Conservation (phyloP, 1,140 invertebrate genomes). For the Neuroterus valhalla region DNA sequence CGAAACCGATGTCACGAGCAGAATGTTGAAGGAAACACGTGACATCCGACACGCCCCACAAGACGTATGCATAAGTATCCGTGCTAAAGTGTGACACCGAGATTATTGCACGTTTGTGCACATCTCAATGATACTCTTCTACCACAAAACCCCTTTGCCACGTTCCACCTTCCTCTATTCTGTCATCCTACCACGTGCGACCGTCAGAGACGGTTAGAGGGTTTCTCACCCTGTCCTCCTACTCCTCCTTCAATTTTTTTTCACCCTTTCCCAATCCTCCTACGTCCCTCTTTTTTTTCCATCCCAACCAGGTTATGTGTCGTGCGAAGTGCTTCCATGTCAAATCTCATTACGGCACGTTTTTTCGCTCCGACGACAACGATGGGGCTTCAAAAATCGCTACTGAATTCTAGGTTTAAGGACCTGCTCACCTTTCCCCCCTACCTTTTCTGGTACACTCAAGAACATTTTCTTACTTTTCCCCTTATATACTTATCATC, state of each 20-base stretch:
- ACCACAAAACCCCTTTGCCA: not conserved
- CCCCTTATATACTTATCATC: too few species aligned
- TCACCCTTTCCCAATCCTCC: not conserved
- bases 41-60: constrained; percentile 15
- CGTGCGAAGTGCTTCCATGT: constrained; percentile 52
- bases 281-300: not conserved
- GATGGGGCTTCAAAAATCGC: constrained; percentile 42
- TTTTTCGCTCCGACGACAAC: constrained; percentile 50
- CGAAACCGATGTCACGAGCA: constrained; percentile 4
- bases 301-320: not conserved
- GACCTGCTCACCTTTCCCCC: not conserved
- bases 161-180: constrained; percentile 12
- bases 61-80: constrained; percentile 27
- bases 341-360: constrained; percentile 61
- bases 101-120: constrained; percentile 67
- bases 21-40: constrained; percentile 22
- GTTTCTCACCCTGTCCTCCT: constrained; percentile 2
- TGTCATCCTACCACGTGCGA: constrained; percentile 34
- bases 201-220: constrained; percentile 13
- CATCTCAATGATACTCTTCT: constrained; percentile 57
- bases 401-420: not conserved
- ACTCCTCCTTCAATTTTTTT: not conserved
- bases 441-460: too few species aligned
- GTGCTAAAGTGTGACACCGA: constrained; percentile 60
- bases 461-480: too few species aligned